Evolutionary conservation across 1,140 invertebrate species (phyloP), one percentile per base, ranked within the genome.

Genomic region (Elymnias hypermnestra): DNA sequence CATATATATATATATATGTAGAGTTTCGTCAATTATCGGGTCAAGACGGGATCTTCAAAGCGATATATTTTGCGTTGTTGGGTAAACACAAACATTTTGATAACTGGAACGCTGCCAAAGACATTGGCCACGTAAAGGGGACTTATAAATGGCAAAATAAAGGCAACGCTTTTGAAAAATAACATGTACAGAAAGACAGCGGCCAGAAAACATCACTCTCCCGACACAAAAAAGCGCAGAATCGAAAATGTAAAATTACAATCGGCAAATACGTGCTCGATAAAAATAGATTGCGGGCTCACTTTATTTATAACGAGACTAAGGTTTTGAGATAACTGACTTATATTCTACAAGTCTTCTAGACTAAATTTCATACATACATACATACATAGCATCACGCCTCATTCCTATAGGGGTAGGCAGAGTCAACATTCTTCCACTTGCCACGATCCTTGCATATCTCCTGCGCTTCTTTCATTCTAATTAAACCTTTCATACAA

Each of bases 91-190:
- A 33, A 33, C 14, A 33, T 33, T 33, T 33, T 33, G 29, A 0
- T 33, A 60, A 39, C 64, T 72, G 70, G 70, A 59, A 12, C 29
- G 1, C 13, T 22, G 70, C 70, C 70, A 72, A 57, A 40, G 13
- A 44, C 18, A 46, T 42, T 31, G 39, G 5, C 29, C 28, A 23
- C 36, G 22, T 9, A 33, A 37, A 44, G 17, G 15, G 26, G 31
- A 38, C 33, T 40, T 41, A 42, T 28, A 18, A 31, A 41, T 29
- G 26, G 21, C n/a, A 53, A 36, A 45, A 54, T 48, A 49, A 33
- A 14, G 14, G 19, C 8, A 36, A n/a, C 7, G 31, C 19, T 37
- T 38, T 46, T 38, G 37, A 41, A 31, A 41, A 41, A 49, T 18
- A 48, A 23, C 19, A 36, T 10, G 15, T 21, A n/a, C n/a, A n/a